Percentiles rank a stretch among this genome's conserved stretches.
Conservation (phyloP, 2,888 invertebrate species). For the Coelogynopora nodosa region DNA sequence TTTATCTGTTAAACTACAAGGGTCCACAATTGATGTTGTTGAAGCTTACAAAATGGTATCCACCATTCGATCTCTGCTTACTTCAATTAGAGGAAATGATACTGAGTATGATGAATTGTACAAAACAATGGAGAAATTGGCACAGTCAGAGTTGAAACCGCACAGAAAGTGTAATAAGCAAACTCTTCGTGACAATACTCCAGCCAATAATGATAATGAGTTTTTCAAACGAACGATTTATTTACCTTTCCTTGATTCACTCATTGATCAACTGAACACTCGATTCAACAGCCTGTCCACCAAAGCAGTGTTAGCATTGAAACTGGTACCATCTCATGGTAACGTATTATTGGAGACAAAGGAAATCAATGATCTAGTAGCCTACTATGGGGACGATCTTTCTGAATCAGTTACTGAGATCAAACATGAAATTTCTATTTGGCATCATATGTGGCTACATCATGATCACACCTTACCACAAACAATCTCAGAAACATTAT, state of each 20-base stretch:
- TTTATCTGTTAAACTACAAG: neutral
- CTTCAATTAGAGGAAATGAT: neutral
- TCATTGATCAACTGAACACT: neutral
- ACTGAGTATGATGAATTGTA: neutral
- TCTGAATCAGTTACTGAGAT: neutral
- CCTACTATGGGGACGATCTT: neutral
- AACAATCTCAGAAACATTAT: neutral
- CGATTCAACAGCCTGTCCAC: neutral
- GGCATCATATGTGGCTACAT: neutral
- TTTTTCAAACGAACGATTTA: neutral
- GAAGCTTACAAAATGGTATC: neutral
- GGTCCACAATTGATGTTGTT: neutral
- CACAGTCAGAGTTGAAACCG: neutral
- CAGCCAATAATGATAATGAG: neutral
- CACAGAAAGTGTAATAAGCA: neutral
- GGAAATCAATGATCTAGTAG: neutral
- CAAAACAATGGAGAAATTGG: neutral
- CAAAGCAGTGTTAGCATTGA: neutral
- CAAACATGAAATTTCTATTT: neutral
- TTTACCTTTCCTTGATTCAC: neutral
- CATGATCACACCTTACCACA: neutral
- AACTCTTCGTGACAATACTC: neutral
- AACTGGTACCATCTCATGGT: neutral
- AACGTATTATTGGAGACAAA: neutral
- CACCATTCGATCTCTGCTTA: neutral